Evolutionary conservation across 2,113 vertebrate species (phyloP).

Genomic region (Hipposideros armiger): DNA sequence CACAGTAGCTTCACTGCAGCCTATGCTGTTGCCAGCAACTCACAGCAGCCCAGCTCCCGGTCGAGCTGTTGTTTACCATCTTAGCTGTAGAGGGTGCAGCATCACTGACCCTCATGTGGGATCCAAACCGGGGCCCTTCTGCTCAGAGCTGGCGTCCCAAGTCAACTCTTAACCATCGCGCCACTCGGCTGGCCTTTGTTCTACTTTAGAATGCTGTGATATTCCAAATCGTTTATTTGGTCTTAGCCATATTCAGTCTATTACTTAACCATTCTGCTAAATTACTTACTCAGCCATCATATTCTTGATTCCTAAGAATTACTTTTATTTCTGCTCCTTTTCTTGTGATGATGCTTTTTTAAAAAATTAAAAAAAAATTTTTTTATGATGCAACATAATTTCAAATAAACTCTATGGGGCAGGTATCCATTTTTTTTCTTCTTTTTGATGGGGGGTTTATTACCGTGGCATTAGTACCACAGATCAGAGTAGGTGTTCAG

Average conservation of each 20-base stretch:
- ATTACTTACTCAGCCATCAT: neutral
- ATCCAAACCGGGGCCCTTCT: too few relatives aligned
- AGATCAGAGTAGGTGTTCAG: neutral
- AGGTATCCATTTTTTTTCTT: neutral
- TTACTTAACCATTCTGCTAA: slow-evolving; percentile 14
- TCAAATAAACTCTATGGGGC: neutral
- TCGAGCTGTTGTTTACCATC: too few relatives aligned
- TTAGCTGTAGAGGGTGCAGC: too few relatives aligned
- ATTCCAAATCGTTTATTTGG: neutral
- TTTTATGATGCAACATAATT: neutral
- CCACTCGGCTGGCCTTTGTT: neutral
- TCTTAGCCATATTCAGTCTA: neutral
- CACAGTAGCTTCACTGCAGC: too few relatives aligned
- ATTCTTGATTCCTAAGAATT: neutral
- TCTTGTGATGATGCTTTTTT: neutral
- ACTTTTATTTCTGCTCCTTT: slow-evolving; percentile 27
- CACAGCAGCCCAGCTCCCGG: too few relatives aligned
- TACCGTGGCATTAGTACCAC: neutral
- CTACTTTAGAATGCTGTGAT: neutral
- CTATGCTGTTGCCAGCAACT: too few relatives aligned
- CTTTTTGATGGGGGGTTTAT: neutral
- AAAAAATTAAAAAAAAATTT: too few relatives aligned
- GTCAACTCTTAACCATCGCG: too few relatives aligned
- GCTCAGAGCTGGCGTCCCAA: too few relatives aligned
- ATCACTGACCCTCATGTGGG: too few relatives aligned